Base-by-base conservation (phyloP, 2,888 invertebrate species). In the Mesodorylaimus sp. region DNA sequence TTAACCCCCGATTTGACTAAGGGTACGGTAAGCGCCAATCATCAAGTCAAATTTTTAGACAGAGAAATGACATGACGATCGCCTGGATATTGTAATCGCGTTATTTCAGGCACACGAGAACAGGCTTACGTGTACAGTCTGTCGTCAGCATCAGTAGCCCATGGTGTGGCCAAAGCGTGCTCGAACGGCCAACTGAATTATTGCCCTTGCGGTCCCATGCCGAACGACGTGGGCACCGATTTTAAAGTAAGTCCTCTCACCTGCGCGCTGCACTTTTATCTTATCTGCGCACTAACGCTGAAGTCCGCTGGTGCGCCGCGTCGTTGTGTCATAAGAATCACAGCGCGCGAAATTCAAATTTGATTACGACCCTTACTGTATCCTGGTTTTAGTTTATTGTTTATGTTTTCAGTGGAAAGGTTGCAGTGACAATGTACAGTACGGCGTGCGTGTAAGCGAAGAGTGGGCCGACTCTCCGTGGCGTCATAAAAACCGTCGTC, bases 101-200 rank as follows among this genome's bases (percentile, higher is more conserved):
- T 46, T 37, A 10, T 61, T 58, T 13, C 68, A 84, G 85, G 83
- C 47, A 84, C 84, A 19, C 74, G 81, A 53, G 85, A 85, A 66
- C 84, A 84, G 67, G 83, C 83, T 0, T 83, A 80, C 66, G 82
- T 83, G 25, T 81, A 83, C 68, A 82, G 83, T 2, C 75, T 85
- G 66, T 78, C 82, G 23, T 79, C 83, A 1, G 83, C 84, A 1
- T 78, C 83, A 21, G 70, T 84, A 43, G 76, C 80, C 47, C 81
- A 80, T 75, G 75, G 80, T 19, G 73, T 84, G 58, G 79, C 83
- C 3, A 75, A 80, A 53, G 81, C 81, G 28, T 85, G 84, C 68
- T 78, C 81, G 26, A 75, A 78, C 48, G 83, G 83, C 2, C 73
- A 76, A 43, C 71, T 83, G 44, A 74, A 79, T 10, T 79, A 80